Percentiles rank a stretch among this genome's conserved stretches.
Conservation (phyloP, 2,888 invertebrate genomes). For the Callimorpha dominula region DNA sequence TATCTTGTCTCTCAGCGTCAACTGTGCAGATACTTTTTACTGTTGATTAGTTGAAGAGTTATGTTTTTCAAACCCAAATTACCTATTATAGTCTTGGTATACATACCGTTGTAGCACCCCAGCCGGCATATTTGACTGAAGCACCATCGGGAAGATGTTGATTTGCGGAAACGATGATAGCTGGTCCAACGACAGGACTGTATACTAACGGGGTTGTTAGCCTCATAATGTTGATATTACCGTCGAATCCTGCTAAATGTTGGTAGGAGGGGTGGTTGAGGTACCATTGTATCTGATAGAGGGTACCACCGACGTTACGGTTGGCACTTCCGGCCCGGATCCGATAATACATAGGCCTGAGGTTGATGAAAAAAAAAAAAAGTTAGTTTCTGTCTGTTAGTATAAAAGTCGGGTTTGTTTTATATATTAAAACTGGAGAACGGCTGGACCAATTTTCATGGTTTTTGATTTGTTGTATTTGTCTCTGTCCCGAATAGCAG, state of each 20-base stretch:
- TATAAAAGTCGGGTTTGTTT: too few relatives aligned
- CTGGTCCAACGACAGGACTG: constrained; percentile 50
- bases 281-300: constrained; percentile 30
- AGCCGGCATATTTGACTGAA: constrained; percentile 63
- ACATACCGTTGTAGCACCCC: constrained; percentile 64
- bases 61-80: too few relatives aligned
- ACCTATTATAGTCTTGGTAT: not conserved
- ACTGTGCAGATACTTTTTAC: too few relatives aligned
- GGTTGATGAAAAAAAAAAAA: not conserved
- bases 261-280: constrained; percentile 64
- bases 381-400: too few relatives aligned
- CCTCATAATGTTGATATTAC: constrained; percentile 62
- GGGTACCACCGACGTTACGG: constrained; percentile 63
- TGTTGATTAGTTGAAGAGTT: too few relatives aligned
- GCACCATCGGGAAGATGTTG: constrained; percentile 47
- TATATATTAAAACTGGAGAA: too few relatives aligned
- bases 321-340: constrained; percentile 64
- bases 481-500: too few relatives aligned
- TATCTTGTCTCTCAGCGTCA: too few relatives aligned
- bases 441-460: too few relatives aligned
- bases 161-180: constrained; percentile 46
- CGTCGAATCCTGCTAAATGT: constrained; percentile 39
- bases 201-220: constrained; percentile 44
- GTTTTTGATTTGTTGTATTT: too few relatives aligned
- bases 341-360: constrained; percentile 48